These are phyloP conservation scores for Mormoops blainvillei DNA, from an alignment of 2,113 vertebrate genomes.

Conservation along the genomic window DNA sequence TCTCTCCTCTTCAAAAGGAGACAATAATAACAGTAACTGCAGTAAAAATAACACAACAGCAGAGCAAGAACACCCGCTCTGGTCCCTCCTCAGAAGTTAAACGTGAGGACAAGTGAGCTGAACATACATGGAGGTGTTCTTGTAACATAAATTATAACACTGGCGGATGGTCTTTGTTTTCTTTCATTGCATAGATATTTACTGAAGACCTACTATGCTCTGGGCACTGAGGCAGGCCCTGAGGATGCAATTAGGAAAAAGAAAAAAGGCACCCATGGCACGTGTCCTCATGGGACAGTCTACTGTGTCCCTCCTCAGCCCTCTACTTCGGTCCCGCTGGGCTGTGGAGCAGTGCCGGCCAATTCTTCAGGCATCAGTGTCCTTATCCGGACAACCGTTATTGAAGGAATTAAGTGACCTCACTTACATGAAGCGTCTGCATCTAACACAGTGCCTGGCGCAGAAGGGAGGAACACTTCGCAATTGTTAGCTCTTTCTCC, in stretches of 20 bases:
- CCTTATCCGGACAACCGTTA: neutral
- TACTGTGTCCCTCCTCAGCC: neutral
- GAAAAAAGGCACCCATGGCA: fast-evolving
- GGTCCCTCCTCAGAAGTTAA: neutral
- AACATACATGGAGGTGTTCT: neutral
- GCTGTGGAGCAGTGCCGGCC: neutral
- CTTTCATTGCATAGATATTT: neutral
- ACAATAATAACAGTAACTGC: neutral
- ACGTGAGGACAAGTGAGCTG: fast-evolving
- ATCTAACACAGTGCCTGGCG: neutral
- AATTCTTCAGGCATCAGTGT: neutral
- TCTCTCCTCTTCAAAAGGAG: neutral
- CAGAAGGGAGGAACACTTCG: neutral
- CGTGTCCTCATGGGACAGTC: neutral
- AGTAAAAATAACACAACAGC: too few species aligned
- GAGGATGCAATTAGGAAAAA: neutral
- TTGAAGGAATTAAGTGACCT: neutral
- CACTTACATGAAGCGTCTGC: neutral
- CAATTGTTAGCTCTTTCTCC: neutral
- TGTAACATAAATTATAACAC: fast-evolving
- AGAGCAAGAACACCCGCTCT: too few species aligned
- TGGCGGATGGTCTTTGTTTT: neutral
- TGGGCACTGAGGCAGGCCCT: neutral
- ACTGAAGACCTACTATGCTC: neutral
- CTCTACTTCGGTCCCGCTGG: neutral